phyloP scores from a whole-genome alignment of 2,113 vertebrate species.

The Setophaga kirtlandii region DNA sequence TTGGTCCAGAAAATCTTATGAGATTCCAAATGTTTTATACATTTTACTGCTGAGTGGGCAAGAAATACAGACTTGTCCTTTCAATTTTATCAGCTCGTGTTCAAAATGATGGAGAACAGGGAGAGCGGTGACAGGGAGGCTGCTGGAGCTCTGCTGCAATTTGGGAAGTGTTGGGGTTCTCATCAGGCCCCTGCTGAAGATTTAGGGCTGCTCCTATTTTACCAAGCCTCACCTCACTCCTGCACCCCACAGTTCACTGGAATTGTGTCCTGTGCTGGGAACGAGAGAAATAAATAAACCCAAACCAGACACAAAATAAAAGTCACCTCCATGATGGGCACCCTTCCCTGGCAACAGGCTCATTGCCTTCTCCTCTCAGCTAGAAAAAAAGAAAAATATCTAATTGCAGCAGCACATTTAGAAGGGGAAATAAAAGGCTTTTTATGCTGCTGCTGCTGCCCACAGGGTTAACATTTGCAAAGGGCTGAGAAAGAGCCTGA shows the following conservation, averaged over 20 bases:
- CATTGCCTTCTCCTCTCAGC: conserved; percentile 2
- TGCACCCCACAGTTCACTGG: neutral
- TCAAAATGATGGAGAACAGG: neutral
- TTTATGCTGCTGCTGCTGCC: neutral
- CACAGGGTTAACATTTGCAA: neutral
- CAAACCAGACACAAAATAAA: neutral
- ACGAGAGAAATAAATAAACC: neutral
- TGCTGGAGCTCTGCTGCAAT: neutral
- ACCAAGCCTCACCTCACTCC: neutral
- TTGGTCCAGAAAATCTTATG: neutral
- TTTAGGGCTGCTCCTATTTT: neutral
- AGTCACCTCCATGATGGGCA: neutral
- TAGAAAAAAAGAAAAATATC: neutral
- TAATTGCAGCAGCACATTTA: neutral
- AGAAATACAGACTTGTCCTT: neutral
- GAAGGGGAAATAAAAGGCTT: neutral
- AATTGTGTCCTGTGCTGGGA: neutral
- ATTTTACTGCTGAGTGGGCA: neutral
- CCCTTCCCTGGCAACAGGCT: conserved; percentile 16
- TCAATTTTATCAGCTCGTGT: neutral
- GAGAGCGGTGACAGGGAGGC: neutral
- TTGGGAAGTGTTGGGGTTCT: neutral
- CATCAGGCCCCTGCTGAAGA: neutral
- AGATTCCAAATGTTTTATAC: neutral
- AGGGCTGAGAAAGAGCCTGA: neutral